Conservation (phyloP, 2,113 vertebrate genomes). For the Galemys pyrenaicus region DNA sequence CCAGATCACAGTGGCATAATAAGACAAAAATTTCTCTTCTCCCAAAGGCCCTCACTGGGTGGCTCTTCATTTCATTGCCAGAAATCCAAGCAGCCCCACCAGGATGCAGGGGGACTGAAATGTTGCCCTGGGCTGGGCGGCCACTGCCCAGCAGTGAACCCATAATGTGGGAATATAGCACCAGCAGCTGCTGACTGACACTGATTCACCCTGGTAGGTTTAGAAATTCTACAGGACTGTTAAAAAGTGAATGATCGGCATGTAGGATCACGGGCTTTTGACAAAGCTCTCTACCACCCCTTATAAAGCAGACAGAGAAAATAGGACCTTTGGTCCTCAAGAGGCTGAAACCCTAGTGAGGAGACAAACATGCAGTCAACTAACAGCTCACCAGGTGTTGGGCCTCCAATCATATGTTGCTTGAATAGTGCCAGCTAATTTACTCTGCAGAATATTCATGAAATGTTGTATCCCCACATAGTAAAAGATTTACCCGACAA, state of each 20-base stretch:
- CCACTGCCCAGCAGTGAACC: neutral
- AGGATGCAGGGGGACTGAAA: neutral
- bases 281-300: neutral
- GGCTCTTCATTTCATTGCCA: neutral
- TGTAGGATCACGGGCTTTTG: neutral
- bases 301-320: neutral
- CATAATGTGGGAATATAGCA: accelerated
- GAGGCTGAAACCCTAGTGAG: neutral
- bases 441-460: neutral
- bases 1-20: neutral
- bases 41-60: neutral
- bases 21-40: neutral
- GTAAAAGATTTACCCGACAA: constrained; percentile 12
- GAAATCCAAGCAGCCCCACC: neutral
- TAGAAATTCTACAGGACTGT: neutral
- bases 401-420: neutral
- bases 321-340: neutral
- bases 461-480: neutral
- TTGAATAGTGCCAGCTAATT: neutral
- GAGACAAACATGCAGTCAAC: neutral
- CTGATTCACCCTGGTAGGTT: neutral
- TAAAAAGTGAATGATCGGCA: neutral
- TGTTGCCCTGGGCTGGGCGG: neutral
- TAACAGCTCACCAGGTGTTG: neutral
- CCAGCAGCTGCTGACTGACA: neutral